A percentile compares a stretch with the other conserved stretches of the same genome.
These are phyloP conservation scores for Xenopus tropicalis DNA, from an alignment of 2,113 vertebrate species.

Conservation along the genomic window UCB_Xtro_10.0 CM004446.2:32687501-32688000, in stretches of 20 bases:
- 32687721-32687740: constrained; percentile 1
- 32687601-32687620: constrained; percentile 26
- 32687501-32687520: background rate
- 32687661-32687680: background rate
- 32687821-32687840: constrained; percentile 39
- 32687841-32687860: constrained; percentile 40
- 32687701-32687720: background rate
- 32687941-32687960: constrained; percentile 33
- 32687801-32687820: constrained; percentile 40
- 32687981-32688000: constrained; percentile 9
- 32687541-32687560: background rate
- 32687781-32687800: constrained; percentile 30
- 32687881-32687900: constrained; percentile 19
- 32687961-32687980: constrained; percentile 40
- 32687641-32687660: background rate
- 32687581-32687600: constrained; percentile 36
- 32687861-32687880: constrained; percentile 32
- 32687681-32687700: background rate
- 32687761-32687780: constrained; percentile 34
- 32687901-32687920: constrained; percentile 40
- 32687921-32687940: constrained; percentile 17
- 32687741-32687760: constrained; percentile 36
- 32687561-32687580: constrained; percentile 12
- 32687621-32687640: constrained; percentile 7
- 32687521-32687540: background rate